These are phyloP conservation scores for Uromys caudimaculatus DNA, from an alignment of 2,797 vertebrate species.

Conservation along the genomic window DNA sequence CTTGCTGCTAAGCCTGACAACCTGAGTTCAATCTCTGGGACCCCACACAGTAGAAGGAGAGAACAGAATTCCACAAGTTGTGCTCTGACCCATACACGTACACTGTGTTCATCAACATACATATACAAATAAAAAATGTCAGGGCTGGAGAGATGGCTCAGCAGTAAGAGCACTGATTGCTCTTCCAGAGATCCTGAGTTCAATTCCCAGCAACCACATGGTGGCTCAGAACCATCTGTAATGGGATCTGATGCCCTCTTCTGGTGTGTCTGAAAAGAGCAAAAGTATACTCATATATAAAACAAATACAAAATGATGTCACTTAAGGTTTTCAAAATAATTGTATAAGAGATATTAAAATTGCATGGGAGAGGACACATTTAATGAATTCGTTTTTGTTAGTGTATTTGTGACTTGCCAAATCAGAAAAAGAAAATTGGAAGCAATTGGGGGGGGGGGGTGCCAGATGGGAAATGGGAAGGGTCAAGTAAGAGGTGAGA, in stretches of 20 bases:
- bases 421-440: background rate
- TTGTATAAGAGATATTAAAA: conserved; percentile 19
- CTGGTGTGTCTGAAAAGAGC: background rate
- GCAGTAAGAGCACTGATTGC: background rate
- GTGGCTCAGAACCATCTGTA: background rate
- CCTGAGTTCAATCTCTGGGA: too few relatives aligned
- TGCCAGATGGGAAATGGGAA: background rate
- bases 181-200: background rate
- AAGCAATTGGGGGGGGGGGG: background rate
- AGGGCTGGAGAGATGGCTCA: background rate
- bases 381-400: background rate
- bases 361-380: background rate
- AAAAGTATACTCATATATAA: background rate
- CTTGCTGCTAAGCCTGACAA: background rate
- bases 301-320: background rate
- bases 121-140: background rate
- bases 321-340: background rate
- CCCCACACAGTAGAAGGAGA: background rate
- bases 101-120: background rate
- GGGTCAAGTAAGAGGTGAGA: background rate
- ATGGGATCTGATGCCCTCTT: background rate
- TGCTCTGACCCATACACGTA: background rate
- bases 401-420: conserved; percentile 1
- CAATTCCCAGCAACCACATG: background rate
- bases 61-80: background rate